A percentile compares a stretch with the other conserved stretches of the same genome.
These are phyloP conservation scores for Columba janthina DNA, from an alignment of 2,113 vertebrate species.

Conservation along the genomic window DNA sequence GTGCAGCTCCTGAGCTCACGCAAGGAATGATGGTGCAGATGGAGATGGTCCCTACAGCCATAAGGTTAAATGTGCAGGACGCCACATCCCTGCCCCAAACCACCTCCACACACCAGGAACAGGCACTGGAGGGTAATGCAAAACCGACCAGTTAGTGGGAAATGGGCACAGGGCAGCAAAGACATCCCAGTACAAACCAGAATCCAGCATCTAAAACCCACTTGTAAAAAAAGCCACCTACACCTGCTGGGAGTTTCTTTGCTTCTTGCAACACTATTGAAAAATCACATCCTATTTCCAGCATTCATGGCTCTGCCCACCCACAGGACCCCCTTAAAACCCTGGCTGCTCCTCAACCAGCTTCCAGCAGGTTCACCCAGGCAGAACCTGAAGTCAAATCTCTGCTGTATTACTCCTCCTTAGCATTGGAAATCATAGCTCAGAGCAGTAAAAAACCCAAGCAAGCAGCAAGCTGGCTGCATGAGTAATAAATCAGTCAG, in stretches of 20 bases:
- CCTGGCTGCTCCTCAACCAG: neutral
- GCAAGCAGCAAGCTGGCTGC: neutral
- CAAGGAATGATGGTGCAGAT: rapidly evolving
- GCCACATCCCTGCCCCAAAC: neutral
- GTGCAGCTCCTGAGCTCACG: rapidly evolving
- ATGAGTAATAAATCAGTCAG: neutral
- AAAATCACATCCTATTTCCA: neutral
- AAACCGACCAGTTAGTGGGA: neutral
- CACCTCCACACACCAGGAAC: neutral
- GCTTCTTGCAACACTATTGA: neutral
- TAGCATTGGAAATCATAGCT: neutral
- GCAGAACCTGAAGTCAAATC: neutral
- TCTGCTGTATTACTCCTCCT: neutral
- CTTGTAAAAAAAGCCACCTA: neutral
- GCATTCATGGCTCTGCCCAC: neutral
- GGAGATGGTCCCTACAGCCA: neutral
- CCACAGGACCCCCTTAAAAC: neutral
- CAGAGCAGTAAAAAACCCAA: neutral
- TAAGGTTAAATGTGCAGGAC: neutral
- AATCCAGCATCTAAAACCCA: neutral
- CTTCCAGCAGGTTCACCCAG: neutral
- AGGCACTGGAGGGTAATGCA: neutral
- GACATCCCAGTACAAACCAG: neutral
- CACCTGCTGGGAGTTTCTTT: rapidly evolving
- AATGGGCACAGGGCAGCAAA: neutral